Percentiles rank a stretch among this genome's conserved stretches.
These are phyloP conservation scores for Hermodice carunculata DNA, from an alignment of 2,888 invertebrate species.

Conservation along the genomic window DNA sequence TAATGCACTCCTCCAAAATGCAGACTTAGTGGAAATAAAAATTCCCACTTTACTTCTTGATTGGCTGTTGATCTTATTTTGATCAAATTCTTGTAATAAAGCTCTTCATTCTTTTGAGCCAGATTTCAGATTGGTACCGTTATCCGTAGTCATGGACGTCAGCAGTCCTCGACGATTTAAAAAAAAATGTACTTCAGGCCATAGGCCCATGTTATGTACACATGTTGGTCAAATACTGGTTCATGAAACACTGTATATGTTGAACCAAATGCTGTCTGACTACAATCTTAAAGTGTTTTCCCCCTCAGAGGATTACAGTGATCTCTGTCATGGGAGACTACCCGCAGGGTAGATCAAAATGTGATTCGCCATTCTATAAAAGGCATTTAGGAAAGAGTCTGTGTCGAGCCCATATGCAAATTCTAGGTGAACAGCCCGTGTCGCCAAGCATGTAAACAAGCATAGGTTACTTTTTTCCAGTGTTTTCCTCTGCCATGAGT, in stretches of 20 bases:
- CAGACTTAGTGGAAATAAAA: conserved; percentile 19
- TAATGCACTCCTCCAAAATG: conserved; percentile 25
- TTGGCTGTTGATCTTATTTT: neutral
- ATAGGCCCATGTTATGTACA: no score
- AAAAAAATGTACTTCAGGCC: no score
- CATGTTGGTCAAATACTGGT: no score
- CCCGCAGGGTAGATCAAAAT: no score
- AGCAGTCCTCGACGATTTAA: conserved; percentile 5
- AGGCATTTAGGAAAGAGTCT: conserved; percentile 17
- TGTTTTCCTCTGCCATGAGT: conserved; percentile 34
- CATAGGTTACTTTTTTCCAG: conserved; percentile 35
- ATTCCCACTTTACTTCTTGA: conserved; percentile 7
- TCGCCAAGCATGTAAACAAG: conserved; percentile 32
- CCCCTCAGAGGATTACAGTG: no score
- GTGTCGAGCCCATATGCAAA: conserved; percentile 21
- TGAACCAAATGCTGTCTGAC: no score
- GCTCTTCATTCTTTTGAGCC: conserved; percentile 4
- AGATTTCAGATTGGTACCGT: conserved; percentile 20
- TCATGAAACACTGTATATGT: no score
- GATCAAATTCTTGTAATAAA: neutral
- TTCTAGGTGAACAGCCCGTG: conserved; percentile 34
- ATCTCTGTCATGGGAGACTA: no score
- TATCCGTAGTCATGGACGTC: conserved; percentile 7
- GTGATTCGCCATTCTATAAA: conserved; percentile 10
- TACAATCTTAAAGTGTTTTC: no score